Evolutionary conservation across 2,888 invertebrate species (phyloP), one percentile per base, ranked within the genome.

Genomic region (Geophilus truncorum): DNA sequence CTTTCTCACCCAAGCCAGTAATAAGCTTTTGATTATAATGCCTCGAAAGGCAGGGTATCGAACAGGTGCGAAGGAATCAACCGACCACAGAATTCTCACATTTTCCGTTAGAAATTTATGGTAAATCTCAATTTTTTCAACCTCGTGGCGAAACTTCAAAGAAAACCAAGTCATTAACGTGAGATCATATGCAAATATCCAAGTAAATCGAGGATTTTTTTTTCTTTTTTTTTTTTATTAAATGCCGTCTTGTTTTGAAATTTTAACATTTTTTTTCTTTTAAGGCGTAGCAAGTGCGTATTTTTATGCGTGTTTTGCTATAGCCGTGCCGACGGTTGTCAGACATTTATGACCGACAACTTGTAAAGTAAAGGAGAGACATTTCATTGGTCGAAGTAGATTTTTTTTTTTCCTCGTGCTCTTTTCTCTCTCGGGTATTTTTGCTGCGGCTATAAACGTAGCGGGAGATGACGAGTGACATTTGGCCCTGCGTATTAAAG

Each of bases 401-500:
- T 70, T 70, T 70, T 70, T 25, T 70, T 70, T 62, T 62, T 25
- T 62, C 25, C n/a, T 51, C 18, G 32, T 18, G 51, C 21, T n/a
- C 21, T 70, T 70, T 70, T 70, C 70, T 70, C 70, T 70, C 70
- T 70, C n/a, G 70, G 70, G 70, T 70, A 70, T 70, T 70, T 70
- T 70, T 70, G 70, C 70, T 70, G 70, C 28, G 70, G 70, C 70
- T 70, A 70, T 70, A 70, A 70, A 70, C 70, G 70, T 70, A 25
- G 70, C 70, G 70, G 70, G 70, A 70, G 70, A 70, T 70, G 70
- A 70, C 70, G 70, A 70, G 70, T 70, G 70, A 70, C 70, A 70
- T 70, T 70, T 70, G 70, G 70, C 70, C 70, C 28, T 25, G 70
- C 28, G 70, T 70, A 70, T 70, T 70, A 70, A 70, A 70, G 70